A percentile compares a stretch with the other conserved stretches of the same genome.
Evolutionary conservation across 2,888 invertebrate species (phyloP).

Genomic region (Oasisia sp.): DNA sequence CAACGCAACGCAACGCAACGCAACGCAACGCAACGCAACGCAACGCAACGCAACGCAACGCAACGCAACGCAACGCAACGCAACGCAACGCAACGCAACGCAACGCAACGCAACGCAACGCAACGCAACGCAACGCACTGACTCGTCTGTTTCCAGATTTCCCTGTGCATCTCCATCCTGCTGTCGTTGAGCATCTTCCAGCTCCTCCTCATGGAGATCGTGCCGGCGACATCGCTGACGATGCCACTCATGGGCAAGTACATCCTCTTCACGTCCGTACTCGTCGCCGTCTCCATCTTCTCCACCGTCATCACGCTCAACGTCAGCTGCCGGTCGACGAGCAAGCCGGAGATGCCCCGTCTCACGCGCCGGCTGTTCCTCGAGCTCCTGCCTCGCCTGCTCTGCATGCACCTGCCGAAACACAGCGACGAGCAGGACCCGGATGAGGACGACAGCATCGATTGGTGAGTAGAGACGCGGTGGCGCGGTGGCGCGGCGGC

Average conservation of each 20-base stretch:
- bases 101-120: too few relatives aligned
- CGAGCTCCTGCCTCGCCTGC: slow-evolving; percentile 88
- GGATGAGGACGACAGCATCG: neutral
- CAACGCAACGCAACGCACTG: too few relatives aligned
- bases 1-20: too few relatives aligned
- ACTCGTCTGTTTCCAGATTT: slow-evolving; percentile 38
- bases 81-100: too few relatives aligned
- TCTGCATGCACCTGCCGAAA: slow-evolving; percentile 89
- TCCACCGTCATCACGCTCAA: slow-evolving; percentile 96
- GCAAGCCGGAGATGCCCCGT: slow-evolving; percentile 94
- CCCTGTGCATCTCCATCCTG: slow-evolving; percentile 43
- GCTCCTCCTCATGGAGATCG: slow-evolving; percentile 94
- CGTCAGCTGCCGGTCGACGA: slow-evolving; percentile 88
- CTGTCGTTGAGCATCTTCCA: slow-evolving; percentile 90
- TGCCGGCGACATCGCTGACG: slow-evolving; percentile 94
- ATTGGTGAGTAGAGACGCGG: neutral
- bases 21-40: too few relatives aligned
- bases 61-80: too few relatives aligned
- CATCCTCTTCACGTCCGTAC: slow-evolving; percentile 97
- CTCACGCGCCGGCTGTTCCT: slow-evolving; percentile 96
- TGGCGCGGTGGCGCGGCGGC: too few relatives aligned
- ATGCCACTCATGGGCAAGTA: slow-evolving; percentile 91
- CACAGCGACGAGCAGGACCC: slow-evolving; percentile 27
- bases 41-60: too few relatives aligned
- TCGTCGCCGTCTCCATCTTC: slow-evolving; percentile 93